Conservation (phyloP, 2,113 vertebrate genomes). For the Pogona vitticeps region DNA sequence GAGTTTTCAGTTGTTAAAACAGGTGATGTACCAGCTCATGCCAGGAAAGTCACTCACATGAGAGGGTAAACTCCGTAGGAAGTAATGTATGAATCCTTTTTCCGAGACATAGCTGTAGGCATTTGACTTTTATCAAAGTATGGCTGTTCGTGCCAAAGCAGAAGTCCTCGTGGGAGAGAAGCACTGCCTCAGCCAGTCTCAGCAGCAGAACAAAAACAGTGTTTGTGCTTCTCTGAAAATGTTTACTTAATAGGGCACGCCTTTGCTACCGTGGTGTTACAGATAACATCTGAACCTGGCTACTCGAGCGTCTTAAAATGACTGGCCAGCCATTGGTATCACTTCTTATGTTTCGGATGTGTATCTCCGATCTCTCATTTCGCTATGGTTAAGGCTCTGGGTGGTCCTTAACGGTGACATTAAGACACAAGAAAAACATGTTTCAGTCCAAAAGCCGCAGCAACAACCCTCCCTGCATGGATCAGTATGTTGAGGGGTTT, state of each 20-base stretch:
- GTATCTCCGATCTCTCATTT: too few relatives aligned
- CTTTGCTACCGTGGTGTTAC: not conserved
- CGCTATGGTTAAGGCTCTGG: too few relatives aligned
- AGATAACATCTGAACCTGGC: not conserved
- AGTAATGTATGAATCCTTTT: not conserved
- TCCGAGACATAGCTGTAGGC: not conserved
- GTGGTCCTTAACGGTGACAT: too few relatives aligned
- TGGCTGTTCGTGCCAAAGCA: not conserved
- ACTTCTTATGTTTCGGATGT: too few relatives aligned
- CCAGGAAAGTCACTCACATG: not conserved
- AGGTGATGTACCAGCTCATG: not conserved
- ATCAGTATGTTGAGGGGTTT: too few relatives aligned
- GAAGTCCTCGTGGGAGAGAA: not conserved
- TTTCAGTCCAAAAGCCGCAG: too few relatives aligned
- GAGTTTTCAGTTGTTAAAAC: not conserved
- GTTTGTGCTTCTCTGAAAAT: not conserved
- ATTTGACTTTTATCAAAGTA: not conserved
- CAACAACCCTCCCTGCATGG: too few relatives aligned
- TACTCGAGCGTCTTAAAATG: too few relatives aligned
- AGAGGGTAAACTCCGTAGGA: not conserved
- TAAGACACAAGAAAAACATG: too few relatives aligned
- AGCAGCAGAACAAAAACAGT: not conserved
- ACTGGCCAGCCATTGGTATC: too few relatives aligned
- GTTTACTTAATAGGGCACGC: not conserved
- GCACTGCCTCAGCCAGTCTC: not conserved